These are phyloP conservation scores for Sylvilagus bachmani DNA, from an alignment of 2,113 vertebrate genomes.

Conservation along the genomic window DNA sequence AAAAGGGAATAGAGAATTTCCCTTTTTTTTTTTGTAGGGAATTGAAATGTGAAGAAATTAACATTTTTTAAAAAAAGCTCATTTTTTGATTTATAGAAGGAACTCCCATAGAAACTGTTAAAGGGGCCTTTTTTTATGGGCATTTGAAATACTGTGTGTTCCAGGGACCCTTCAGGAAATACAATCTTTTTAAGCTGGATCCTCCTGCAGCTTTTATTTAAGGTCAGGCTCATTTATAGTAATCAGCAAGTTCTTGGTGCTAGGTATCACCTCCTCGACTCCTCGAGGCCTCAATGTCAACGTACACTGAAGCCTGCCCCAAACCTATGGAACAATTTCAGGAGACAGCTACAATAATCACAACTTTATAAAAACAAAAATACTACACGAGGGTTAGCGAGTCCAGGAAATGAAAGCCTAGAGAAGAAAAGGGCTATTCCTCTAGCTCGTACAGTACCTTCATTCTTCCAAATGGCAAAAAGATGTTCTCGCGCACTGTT, in stretches of 20 bases:
- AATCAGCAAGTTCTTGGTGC: not conserved
- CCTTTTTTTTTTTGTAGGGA: not conserved
- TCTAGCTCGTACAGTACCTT: constrained; percentile 89
- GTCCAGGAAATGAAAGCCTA: not conserved
- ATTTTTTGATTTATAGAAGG: constrained; percentile 14
- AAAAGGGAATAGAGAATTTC: not conserved
- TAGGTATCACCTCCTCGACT: not conserved
- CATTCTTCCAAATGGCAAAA: constrained; percentile 93
- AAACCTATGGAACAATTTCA: not conserved
- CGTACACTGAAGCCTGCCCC: not conserved
- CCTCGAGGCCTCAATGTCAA: not conserved
- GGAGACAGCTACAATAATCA: not conserved
- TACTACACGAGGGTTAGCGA: not conserved
- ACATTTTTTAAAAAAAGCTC: not conserved
- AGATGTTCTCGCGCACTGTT: constrained; percentile 92
- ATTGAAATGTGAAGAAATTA: not conserved
- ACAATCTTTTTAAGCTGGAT: not conserved
- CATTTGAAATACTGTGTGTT: constrained; percentile 6
- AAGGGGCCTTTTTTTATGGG: not conserved
- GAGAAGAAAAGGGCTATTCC: not conserved
- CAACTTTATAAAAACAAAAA: not conserved
- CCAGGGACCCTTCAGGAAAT: not conserved
- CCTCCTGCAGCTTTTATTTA: not conserved
- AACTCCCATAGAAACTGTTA: not conserved
- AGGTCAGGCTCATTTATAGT: not conserved